Evolutionary conservation across 2,888 invertebrate species (phyloP).

Genomic region (Flexamia atlantica): DNA sequence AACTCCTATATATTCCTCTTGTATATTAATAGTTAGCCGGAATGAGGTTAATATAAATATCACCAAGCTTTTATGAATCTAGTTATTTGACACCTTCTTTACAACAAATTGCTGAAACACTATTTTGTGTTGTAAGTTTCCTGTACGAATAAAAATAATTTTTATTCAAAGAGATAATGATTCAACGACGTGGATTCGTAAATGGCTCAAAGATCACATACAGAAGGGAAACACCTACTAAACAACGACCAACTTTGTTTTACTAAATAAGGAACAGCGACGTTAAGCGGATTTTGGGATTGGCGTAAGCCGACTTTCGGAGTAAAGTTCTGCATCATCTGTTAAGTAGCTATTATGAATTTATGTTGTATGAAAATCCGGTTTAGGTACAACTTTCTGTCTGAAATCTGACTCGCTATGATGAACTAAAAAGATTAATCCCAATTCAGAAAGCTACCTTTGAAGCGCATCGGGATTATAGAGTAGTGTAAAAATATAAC

Average conservation of each 20-base stretch:
- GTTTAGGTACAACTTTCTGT: conserved; percentile 26
- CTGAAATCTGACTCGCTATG: neutral
- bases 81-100: too few relatives aligned
- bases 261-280: conserved; percentile 46
- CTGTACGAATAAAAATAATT: too few relatives aligned
- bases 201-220: neutral
- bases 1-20: too few relatives aligned
- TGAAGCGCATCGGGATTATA: too few relatives aligned
- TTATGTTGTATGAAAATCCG: conserved; percentile 37
- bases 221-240: neutral
- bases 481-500: too few relatives aligned
- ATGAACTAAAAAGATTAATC: neutral
- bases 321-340: conserved; percentile 46
- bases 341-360: conserved; percentile 43
- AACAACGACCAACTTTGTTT: conserved; percentile 39
- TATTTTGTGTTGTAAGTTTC: too few relatives aligned
- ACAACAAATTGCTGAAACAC: too few relatives aligned
- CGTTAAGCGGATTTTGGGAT: conserved; percentile 46
- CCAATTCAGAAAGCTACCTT: too few relatives aligned
- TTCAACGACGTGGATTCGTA: neutral
- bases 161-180: too few relatives aligned
- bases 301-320: conserved; percentile 33
- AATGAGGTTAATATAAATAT: too few relatives aligned
- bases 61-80: too few relatives aligned
- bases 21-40: too few relatives aligned